Base-by-base conservation (phyloP, 2,113 vertebrate species). In the Etheostoma cragini region DNA sequence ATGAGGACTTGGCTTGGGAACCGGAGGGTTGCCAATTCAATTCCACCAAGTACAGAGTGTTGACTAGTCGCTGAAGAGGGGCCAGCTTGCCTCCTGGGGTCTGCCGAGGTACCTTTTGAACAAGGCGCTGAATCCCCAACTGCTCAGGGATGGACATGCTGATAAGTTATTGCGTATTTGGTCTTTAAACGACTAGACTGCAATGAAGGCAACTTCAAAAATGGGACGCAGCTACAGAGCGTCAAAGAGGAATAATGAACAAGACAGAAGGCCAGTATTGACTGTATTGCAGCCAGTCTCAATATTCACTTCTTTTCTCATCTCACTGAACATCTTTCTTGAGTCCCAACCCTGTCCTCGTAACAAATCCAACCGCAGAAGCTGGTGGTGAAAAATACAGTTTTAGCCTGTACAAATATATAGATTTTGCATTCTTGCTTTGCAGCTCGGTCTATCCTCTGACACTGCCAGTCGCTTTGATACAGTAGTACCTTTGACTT, bases 401-500 rank as follows among this genome's bases (percentile, higher is more conserved):
- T 46, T 54, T 52, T 15, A n/a, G 16, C 13, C 8, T 19, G 11
- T 50, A 75, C 15, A 79, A 60, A 69, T 16, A 26, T 24, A 73
- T 50, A n/a, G n/a, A 52, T 69, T 81, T 38, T 46, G 30, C 30
- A 4, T 30, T 30, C 58, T 66, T 35, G 46, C 50, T 45, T 6
- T 45, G 47, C 47, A 30, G 69, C 74, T 54, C 22, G n/a, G 58
- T 75, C 52, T 17, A 12, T 61, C 26, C 24, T 52, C 21, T 63
- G 70, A 66, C 70, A 46, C 75, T 30, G 61, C 15, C 67, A 68
- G 61, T 87, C 76, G 72, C 68, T 81, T 77, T 66, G 58, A 57
- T 38, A 58, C 24, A 42, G 35, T 21, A 19, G 30, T 26, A 22
- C n/a, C 56, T 84, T 70, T 71, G 79, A 76, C 72, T 72, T 83